Evolutionary conservation across 2,888 invertebrate genomes (phyloP), one percentile per base, ranked within the genome.

Genomic region (Luperina nickerlii): DNA sequence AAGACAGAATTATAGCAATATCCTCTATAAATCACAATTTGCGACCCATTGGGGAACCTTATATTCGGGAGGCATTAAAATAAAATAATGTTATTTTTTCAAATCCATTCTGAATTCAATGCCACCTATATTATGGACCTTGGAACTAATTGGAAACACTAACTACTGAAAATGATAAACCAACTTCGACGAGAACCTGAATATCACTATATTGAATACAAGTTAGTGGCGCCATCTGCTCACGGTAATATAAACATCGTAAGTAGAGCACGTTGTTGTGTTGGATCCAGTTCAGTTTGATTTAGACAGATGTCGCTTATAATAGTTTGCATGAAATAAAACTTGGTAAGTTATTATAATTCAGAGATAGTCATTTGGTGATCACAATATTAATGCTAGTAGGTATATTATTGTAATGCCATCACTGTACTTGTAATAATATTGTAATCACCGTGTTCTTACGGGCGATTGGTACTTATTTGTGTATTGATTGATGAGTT

Each of bases 261-360:
- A 78, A 69, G 74, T 79, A 65, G 42, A 76, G 63, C 72, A 73
- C 42, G 18, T 24, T n/a, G 38, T 45, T 15, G 4, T 32, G 48
- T 65, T 20, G 18, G 48, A 74, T 51, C 2, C 7, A 75, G 76
- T 87, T 24, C 66, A 27, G 9, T 1, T 2, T 45, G 13, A 42
- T 63, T 48, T 27, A n/a, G 48, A 79, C 27, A 87, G 87, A 86
- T 86, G 88, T 84, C 87, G 78, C 82, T 79, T 57, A n/a, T 0
- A 15, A 48, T 0, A 68, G 2, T 48, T 18, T 27, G 1, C 7
- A 11, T 6, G 6, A 2, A 32, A 45, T 38, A 18, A 63, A 38
- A 32, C 11, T 66, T 67, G 20, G 2, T 24, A 11, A 15, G 2
- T 2, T 3, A 6, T 32, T 32, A 32, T 32, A 32, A 9, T 5